Conservation (phyloP, 2,113 vertebrate genomes). For the Podarcis raffonei region DNA sequence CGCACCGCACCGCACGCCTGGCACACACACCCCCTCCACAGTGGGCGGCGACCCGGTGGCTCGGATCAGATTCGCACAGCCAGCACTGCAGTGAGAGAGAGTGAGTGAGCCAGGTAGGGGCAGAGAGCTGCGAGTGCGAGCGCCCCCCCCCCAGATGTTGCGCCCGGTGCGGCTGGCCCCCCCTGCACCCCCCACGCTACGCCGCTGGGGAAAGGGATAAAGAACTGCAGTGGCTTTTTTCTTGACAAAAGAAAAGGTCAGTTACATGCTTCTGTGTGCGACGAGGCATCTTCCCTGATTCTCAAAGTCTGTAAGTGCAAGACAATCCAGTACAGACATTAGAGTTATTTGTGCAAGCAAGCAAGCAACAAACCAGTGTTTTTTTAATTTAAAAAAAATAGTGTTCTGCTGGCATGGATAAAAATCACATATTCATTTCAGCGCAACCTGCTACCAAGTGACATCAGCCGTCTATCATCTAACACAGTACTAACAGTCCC, state of each 20-base stretch:
- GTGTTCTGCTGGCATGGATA: too few relatives aligned
- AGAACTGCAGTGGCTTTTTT: neutral
- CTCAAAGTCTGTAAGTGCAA: neutral
- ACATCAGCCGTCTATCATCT: neutral
- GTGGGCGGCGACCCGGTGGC: too few relatives aligned
- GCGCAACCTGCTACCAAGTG: neutral
- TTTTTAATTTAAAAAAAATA: neutral
- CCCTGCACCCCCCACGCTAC: too few relatives aligned
- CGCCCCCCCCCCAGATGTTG: too few relatives aligned
- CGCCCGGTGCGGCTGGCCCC: too few relatives aligned
- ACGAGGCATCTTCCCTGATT: neutral
- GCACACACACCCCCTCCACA: too few relatives aligned
- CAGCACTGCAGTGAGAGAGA: too few relatives aligned
- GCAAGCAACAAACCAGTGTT: neutral
- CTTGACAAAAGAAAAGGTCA: neutral
- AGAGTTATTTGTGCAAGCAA: neutral
- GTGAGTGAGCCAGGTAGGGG: too few relatives aligned
- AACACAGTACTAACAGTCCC: neutral
- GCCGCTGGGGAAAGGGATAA: too few relatives aligned
- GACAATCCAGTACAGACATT: neutral
- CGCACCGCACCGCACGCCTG: too few relatives aligned
- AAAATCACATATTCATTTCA: neutral
- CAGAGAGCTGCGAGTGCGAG: too few relatives aligned
- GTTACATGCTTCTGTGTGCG: neutral
- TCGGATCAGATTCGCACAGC: too few relatives aligned